Conservation (phyloP, 2,797 vertebrate genomes). For the Gymnodraco acuticeps region DNA sequence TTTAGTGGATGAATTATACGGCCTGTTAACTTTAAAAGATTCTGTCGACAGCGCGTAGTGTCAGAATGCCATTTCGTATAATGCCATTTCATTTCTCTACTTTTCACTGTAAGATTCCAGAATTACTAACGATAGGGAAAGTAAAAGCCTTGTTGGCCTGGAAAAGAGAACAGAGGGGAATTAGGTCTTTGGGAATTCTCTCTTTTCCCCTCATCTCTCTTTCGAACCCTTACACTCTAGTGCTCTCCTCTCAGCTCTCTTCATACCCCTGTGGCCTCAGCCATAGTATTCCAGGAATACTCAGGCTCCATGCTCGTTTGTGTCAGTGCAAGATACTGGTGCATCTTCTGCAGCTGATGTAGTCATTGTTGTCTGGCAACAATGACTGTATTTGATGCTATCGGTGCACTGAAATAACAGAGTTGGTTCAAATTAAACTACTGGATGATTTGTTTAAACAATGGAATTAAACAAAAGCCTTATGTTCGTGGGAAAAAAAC, state of each 20-base stretch:
- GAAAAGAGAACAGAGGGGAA: conserved; percentile 47
- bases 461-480: not conserved
- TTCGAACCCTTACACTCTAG: conserved; percentile 42
- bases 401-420: not conserved
- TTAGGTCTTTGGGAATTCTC: conserved; percentile 60
- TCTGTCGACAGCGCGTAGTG: conserved; percentile 72
- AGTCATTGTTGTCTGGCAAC: conserved; percentile 8
- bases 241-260: conserved; percentile 43
- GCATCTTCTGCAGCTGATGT: conserved; percentile 14
- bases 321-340: conserved; percentile 14
- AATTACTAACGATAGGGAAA: conserved; percentile 54
- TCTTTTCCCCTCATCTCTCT: conserved; percentile 53
- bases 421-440: not conserved
- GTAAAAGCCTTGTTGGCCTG: conserved; percentile 44
- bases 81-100: conserved; percentile 53
- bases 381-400: conserved; percentile 10
- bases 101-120: conserved; percentile 49
- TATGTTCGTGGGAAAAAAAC: conserved; percentile 5
- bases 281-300: conserved; percentile 51
- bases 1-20: conserved; percentile 81
- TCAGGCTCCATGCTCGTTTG: conserved; percentile 30
- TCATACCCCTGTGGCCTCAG: conserved; percentile 56
- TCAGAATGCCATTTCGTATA: conserved; percentile 62
- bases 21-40: conserved; percentile 80
- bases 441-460: not conserved